These are phyloP conservation scores for Rhinopomastus cyanomelas DNA, from an alignment of 2,113 vertebrate species.

Conservation along the genomic window DNA sequence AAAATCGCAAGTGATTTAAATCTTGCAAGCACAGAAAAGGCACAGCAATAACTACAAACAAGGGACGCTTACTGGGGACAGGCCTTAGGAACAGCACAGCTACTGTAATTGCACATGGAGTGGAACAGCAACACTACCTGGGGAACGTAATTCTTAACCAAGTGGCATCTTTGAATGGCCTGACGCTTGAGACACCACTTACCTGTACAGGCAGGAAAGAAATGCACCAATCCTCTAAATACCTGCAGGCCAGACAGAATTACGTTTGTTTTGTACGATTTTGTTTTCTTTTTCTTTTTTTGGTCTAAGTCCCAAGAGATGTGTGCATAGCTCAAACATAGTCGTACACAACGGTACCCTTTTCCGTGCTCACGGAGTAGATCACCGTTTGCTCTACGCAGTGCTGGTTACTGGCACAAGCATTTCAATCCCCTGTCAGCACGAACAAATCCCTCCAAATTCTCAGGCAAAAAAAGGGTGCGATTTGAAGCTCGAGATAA, in stretches of 20 bases:
- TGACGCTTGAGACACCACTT: constrained; percentile 82
- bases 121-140: constrained; percentile 75
- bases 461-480: constrained; percentile 32
- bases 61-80: constrained; percentile 85
- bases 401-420: constrained; percentile 5
- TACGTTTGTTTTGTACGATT: constrained; percentile 11
- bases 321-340: constrained; percentile 45
- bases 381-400: constrained; percentile 51
- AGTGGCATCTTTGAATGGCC: constrained; percentile 82
- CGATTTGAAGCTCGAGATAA: constrained; percentile 41
- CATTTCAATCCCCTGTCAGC: constrained; percentile 66
- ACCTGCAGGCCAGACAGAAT: constrained; percentile 82
- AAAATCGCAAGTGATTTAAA: constrained; percentile 57
- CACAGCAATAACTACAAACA: constrained; percentile 65
- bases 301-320: constrained; percentile 68
- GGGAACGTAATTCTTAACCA: constrained; percentile 74
- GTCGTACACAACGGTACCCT: constrained; percentile 12
- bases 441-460: constrained; percentile 67
- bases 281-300: neutral
- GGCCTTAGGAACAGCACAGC: constrained; percentile 88
- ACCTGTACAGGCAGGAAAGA: constrained; percentile 79
- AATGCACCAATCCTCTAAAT: constrained; percentile 74
- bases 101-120: constrained; percentile 97
- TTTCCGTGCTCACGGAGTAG: constrained; percentile 30
- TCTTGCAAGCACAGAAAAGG: neutral